phyloP scores from a whole-genome alignment of 2,113 vertebrate genomes.

The Pachyramphus minor region DNA sequence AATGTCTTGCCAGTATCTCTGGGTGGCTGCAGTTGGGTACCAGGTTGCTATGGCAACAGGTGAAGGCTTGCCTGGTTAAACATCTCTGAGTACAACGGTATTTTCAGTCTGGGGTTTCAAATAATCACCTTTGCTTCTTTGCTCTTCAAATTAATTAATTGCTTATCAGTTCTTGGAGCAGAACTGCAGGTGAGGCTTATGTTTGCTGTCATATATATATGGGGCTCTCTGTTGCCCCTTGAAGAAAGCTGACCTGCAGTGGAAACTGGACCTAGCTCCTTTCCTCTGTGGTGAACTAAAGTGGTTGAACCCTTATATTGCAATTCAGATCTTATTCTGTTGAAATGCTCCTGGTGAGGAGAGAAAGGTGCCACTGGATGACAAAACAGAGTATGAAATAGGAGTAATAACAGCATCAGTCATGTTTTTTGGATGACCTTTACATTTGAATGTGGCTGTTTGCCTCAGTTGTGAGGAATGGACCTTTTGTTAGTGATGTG shows the following conservation, averaged over 20 bases:
- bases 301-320: background rate
- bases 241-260: background rate
- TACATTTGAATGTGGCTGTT: background rate
- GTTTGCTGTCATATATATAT: background rate
- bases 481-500: background rate
- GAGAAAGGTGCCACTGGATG: background rate
- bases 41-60: conserved; percentile 81
- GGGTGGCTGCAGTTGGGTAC: conserved; percentile 69
- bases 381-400: background rate
- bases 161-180: background rate
- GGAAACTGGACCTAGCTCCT: background rate
- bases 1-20: conserved; percentile 59
- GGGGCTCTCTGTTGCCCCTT: background rate
- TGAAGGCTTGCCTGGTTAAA: conserved; percentile 49
- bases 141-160: conserved; percentile 31
- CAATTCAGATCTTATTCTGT: background rate
- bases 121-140: conserved; percentile 46
- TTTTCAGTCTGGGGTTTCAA: conserved; percentile 32
- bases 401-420: background rate
- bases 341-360: background rate
- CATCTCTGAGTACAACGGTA: conserved; percentile 45
- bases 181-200: background rate
- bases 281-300: background rate
- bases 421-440: background rate
- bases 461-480: background rate